phyloP scores from a whole-genome alignment of 2,888 invertebrate species.

The Nineta flava region DNA sequence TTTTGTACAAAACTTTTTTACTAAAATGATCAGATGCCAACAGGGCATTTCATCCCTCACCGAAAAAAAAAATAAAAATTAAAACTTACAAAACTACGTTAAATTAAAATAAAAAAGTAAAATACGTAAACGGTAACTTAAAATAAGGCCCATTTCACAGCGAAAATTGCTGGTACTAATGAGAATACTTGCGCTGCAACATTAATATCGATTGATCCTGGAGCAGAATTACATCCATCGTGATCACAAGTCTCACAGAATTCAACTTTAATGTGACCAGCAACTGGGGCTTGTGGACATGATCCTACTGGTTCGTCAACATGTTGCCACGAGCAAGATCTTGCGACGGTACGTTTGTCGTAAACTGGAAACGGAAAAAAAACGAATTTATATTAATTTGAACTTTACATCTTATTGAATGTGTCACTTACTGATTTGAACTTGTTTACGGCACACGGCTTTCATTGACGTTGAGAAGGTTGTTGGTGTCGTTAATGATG shows the following conservation, averaged over 20 bases:
- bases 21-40: no score
- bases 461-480: slow-evolving; percentile 16
- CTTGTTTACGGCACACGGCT: slow-evolving; percentile 59
- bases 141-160: not conserved
- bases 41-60: no score
- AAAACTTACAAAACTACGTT: no score
- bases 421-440: slow-evolving; percentile 48
- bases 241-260: slow-evolving; percentile 52
- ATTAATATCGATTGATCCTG: slow-evolving; percentile 28
- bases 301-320: slow-evolving; percentile 33
- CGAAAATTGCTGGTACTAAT: not conserved
- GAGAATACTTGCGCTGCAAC: not conserved
- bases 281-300: slow-evolving; percentile 32
- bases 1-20: no score
- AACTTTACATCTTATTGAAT: not conserved
- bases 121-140: not conserved
- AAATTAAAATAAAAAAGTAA: no score
- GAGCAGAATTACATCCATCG: slow-evolving; percentile 49
- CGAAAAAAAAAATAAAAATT: no score
- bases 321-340: slow-evolving; percentile 43
- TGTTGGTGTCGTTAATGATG: slow-evolving; percentile 31
- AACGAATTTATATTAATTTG: not conserved
- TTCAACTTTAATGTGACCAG: slow-evolving; percentile 34
- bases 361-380: slow-evolving; percentile 26
- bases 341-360: slow-evolving; percentile 32